These are phyloP conservation scores for Nothobranchius kuhntae DNA, from an alignment of 2,113 vertebrate genomes.

Conservation along the genomic window DNA sequence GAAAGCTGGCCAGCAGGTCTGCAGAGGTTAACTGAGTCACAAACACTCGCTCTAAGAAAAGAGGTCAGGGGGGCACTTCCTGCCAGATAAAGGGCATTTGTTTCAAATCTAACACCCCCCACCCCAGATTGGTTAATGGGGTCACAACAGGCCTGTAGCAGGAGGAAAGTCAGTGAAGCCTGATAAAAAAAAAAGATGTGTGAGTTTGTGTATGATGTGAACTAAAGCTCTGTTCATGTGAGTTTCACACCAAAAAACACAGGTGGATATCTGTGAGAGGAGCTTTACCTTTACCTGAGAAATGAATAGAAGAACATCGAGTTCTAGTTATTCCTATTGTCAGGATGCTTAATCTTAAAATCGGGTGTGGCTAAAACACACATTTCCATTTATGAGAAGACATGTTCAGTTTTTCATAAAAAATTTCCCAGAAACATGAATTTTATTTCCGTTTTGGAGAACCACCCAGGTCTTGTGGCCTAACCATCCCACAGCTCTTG, in stretches of 20 bases:
- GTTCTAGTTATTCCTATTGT: background rate
- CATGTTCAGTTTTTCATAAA: background rate
- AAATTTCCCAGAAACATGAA: background rate
- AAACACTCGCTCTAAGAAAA: conserved; percentile 1
- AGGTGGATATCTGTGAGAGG: conserved; percentile 73
- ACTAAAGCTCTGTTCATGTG: conserved; percentile 21
- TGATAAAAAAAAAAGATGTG: conserved; percentile 17
- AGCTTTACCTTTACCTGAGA: conserved; percentile 49
- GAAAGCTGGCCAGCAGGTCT: conserved; percentile 48
- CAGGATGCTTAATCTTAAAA: no score
- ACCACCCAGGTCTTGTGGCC: background rate
- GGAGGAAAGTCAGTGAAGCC: conserved; percentile 22
- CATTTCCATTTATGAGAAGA: no score
- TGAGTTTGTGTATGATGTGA: conserved; percentile 7
- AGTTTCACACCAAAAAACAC: conserved; percentile 40
- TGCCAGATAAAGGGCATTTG: conserved; percentile 40
- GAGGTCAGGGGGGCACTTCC: conserved; percentile 13
- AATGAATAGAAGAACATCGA: background rate
- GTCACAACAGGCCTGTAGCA: conserved; percentile 20
- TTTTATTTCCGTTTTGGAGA: background rate
- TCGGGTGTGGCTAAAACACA: no score
- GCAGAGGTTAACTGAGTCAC: conserved; percentile 27
- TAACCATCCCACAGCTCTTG: conserved; percentile 56
- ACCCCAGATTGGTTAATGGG: conserved; percentile 42
- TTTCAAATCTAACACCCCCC: conserved; percentile 19